phyloP scores from a whole-genome alignment of 2,113 vertebrate species.

The Pan paniscus region DNA sequence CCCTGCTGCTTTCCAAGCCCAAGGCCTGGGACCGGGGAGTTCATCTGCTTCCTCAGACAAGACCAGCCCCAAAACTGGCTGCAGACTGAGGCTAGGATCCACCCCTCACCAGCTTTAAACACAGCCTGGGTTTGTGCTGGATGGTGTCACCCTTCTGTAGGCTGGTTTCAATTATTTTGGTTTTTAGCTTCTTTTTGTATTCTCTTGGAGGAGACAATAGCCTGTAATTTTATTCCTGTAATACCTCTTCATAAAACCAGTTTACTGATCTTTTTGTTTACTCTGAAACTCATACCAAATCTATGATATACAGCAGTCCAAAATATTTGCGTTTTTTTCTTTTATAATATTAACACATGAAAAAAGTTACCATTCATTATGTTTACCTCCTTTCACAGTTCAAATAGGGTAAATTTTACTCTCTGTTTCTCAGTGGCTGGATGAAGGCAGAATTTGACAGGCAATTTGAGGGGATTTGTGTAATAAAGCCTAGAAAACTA shows the following conservation, averaged over 20 bases:
- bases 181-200: neutral
- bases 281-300: conserved; percentile 22
- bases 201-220: conserved; percentile 18
- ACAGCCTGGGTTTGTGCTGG: neutral
- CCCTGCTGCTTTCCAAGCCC: neutral
- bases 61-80: neutral
- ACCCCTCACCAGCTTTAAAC: too few relatives aligned
- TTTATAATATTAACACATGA: neutral
- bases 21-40: neutral
- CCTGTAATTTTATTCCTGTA: conserved; percentile 21
- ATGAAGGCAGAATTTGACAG: conserved; percentile 1
- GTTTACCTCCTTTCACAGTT: neutral
- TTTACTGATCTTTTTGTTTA: neutral
- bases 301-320: neutral
- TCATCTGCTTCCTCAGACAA: neutral
- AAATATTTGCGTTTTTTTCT: neutral
- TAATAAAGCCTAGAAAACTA: conserved; percentile 22
- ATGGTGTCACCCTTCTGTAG: neutral
- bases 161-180: neutral
- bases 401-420: neutral
- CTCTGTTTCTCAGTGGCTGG: neutral
- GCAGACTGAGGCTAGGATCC: neutral
- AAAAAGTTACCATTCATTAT: neutral
- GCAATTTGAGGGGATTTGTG: neutral
- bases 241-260: conserved; percentile 15